These are phyloP conservation scores for Poeciliopsis turneri DNA, from an alignment of 2,797 vertebrate species.

Conservation along the genomic window DNA sequence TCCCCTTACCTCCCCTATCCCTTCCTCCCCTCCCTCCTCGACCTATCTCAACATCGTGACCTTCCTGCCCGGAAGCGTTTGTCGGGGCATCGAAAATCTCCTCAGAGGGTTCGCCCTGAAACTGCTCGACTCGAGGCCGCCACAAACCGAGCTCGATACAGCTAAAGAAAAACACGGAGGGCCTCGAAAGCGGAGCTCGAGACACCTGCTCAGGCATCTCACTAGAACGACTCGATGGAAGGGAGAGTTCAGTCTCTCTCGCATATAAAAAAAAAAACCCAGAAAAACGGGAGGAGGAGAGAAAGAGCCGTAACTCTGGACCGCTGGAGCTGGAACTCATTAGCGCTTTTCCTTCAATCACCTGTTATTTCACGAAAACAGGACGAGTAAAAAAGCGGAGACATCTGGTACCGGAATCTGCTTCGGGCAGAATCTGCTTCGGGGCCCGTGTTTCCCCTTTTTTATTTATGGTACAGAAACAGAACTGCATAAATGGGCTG, in stretches of 20 bases:
- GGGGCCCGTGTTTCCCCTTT: constrained; percentile 30
- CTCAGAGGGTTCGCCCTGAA: constrained; percentile 45
- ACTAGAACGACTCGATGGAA: background rate
- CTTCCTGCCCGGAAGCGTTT: constrained; percentile 29
- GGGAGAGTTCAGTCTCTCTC: constrained; percentile 39
- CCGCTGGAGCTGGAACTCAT: constrained; percentile 36
- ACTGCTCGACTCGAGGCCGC: constrained; percentile 47
- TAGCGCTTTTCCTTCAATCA: constrained; percentile 48
- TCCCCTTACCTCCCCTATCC: no score
- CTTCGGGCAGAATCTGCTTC: constrained; percentile 24
- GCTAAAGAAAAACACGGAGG: constrained; percentile 20
- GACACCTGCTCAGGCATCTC: constrained; percentile 72
- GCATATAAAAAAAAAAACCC: background rate
- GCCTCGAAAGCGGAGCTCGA: constrained; percentile 52
- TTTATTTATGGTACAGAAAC: constrained; percentile 73
- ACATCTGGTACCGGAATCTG: constrained; percentile 60
- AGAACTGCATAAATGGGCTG: constrained; percentile 67
- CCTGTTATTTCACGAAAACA: constrained; percentile 54
- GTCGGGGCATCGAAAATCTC: constrained; percentile 39
- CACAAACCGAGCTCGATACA: constrained; percentile 48
- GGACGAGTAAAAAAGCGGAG: constrained; percentile 32
- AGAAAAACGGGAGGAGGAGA: constrained; percentile 3
- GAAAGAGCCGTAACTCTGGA: constrained; percentile 16
- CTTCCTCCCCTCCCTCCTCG: constrained; percentile 18
- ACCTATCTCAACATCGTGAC: constrained; percentile 33